Evolutionary conservation across 2,888 invertebrate species (phyloP).

Genomic region (Argynnis bischoffii): DNA sequence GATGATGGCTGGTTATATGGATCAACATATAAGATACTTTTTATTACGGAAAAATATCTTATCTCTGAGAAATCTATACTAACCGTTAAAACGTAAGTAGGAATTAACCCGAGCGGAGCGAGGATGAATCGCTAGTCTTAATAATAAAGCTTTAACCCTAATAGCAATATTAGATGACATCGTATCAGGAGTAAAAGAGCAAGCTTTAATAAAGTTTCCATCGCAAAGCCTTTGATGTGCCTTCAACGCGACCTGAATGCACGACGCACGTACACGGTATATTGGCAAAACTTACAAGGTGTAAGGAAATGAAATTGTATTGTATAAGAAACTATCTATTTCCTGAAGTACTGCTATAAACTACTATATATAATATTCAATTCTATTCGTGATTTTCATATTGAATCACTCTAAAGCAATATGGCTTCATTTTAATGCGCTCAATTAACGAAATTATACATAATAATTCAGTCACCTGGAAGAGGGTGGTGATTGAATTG

Average conservation of each 20-base stretch:
- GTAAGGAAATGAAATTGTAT: slow-evolving; percentile 15
- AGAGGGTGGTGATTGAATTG: too few species aligned
- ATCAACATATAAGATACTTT: too few species aligned
- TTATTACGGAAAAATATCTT: too few species aligned
- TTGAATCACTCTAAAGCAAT: too few species aligned
- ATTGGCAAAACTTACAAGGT: slow-evolving; percentile 25
- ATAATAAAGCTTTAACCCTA: neutral
- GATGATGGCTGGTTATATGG: too few species aligned
- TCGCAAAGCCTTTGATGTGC: slow-evolving; percentile 30
- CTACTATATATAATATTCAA: neutral
- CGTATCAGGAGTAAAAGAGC: slow-evolving; percentile 11
- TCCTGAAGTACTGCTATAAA: neutral
- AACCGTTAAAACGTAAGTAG: too few species aligned
- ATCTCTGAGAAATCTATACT: too few species aligned
- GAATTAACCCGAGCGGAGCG: neutral
- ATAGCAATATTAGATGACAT: slow-evolving; percentile 14
- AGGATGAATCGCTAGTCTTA: neutral
- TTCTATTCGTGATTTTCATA: neutral
- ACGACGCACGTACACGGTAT: slow-evolving; percentile 20
- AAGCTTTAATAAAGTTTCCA: slow-evolving; percentile 30
- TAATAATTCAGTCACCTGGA: too few species aligned
- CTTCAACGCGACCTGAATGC: slow-evolving; percentile 19
- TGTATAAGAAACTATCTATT: slow-evolving; percentile 9
- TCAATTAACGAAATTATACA: too few species aligned
- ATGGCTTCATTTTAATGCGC: too few species aligned